Conservation (phyloP, 2,797 vertebrate genomes). For the Chrysocyon brachyurus region DNA sequence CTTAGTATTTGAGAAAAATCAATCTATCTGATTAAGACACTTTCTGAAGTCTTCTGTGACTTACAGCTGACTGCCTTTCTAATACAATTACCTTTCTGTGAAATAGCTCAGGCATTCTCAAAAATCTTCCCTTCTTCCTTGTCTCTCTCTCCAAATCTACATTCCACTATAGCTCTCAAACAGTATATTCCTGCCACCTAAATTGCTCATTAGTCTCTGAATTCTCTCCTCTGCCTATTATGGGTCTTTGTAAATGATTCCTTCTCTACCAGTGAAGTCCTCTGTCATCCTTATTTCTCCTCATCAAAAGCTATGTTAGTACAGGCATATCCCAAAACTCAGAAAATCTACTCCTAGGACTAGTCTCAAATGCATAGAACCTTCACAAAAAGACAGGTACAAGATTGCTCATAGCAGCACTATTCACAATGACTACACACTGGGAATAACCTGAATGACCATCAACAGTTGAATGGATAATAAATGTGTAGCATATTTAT, state of each 20-base stretch:
- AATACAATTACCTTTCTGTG: not conserved
- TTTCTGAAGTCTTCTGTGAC: not conserved
- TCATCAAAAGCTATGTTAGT: not conserved
- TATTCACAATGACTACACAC: not conserved
- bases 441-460: not conserved
- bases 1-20: slow-evolving; percentile 17
- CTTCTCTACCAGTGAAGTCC: not conserved
- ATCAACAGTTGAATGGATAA: not conserved
- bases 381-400: not conserved
- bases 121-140: not conserved
- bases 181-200: not conserved
- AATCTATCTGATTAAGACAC: not conserved
- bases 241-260: not conserved
- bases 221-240: not conserved
- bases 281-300: not conserved
- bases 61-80: not conserved
- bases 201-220: not conserved
- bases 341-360: not conserved
- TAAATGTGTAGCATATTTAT: not conserved
- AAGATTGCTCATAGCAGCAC: not conserved
- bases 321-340: not conserved
- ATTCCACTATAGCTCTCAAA: not conserved
- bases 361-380: not conserved
- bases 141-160: not conserved
- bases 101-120: not conserved